Conservation (phyloP, 2,888 invertebrate genomes). For the Rhamphomyia laevipes region DNA sequence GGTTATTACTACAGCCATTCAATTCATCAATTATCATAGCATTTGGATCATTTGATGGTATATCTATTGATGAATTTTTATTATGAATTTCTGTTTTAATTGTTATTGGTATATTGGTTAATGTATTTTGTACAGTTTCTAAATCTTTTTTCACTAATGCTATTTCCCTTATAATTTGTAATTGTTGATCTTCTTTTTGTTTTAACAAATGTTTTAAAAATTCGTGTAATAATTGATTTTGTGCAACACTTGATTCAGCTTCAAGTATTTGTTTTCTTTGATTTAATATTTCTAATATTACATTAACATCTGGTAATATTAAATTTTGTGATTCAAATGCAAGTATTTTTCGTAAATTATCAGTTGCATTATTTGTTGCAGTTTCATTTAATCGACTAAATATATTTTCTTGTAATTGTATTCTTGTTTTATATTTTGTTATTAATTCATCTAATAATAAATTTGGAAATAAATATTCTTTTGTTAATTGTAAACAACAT, state of each 20-base stretch:
- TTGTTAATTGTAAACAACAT: constrained; percentile 59
- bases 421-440: constrained; percentile 51
- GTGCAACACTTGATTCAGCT: constrained; percentile 66
- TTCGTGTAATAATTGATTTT: constrained; percentile 70
- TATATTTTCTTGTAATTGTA: constrained; percentile 20
- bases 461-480: constrained; percentile 74
- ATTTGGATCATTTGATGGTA: no score
- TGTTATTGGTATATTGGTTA: no score
- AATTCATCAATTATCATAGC: no score
- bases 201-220: constrained; percentile 66
- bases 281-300: constrained; percentile 66
- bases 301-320: constrained; percentile 66
- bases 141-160: constrained; percentile 63
- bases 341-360: constrained; percentile 50
- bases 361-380: constrained; percentile 35
- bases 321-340: constrained; percentile 58
- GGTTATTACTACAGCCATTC: no score
- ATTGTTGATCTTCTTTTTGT: constrained; percentile 56
- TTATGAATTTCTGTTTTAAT: no score
- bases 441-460: constrained; percentile 73
- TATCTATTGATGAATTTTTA: no score
- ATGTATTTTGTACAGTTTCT: constrained; percentile 51
- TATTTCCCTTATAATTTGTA: constrained; percentile 57
- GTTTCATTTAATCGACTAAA: constrained; percentile 31
- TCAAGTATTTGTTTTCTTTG: constrained; percentile 69